phyloP scores from a whole-genome alignment of 2,888 invertebrate species.

The Andricus curvator region DNA sequence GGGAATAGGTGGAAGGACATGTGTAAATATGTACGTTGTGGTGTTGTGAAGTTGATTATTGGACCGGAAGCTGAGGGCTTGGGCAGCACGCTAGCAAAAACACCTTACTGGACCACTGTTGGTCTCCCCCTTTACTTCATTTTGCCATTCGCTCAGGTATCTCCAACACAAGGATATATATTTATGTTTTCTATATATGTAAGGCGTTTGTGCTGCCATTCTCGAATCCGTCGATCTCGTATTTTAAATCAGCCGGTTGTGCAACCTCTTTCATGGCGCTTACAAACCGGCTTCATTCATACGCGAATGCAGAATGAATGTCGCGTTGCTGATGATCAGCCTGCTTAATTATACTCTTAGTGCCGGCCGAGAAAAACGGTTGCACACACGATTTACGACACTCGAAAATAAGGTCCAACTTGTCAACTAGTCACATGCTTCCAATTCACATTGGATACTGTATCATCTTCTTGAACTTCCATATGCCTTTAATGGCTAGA shows the following conservation, averaged over 20 bases:
- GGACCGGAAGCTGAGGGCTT: constrained; percentile 57
- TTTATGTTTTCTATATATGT: background rate
- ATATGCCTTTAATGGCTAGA: background rate
- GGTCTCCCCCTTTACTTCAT: constrained; percentile 45
- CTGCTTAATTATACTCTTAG: constrained; percentile 49
- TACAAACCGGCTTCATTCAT: constrained; percentile 59
- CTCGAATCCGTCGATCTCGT: constrained; percentile 51
- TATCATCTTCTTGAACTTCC: background rate
- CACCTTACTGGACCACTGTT: constrained; percentile 55
- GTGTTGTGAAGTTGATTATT: constrained; percentile 54
- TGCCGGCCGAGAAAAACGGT: background rate
- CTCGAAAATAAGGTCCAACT: constrained; percentile 4
- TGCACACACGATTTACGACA: background rate
- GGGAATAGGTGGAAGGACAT: background rate
- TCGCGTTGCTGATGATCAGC: constrained; percentile 52
- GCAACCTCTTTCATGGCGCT: constrained; percentile 58
- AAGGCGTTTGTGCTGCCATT: constrained; percentile 44
- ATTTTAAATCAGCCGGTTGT: constrained; percentile 55
- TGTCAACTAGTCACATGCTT: background rate
- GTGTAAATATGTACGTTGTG: background rate
- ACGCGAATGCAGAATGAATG: constrained; percentile 52
- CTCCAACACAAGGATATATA: constrained; percentile 44
- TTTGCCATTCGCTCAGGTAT: constrained; percentile 55
- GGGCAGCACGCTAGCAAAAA: constrained; percentile 54
- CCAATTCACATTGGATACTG: background rate